Conservation (phyloP, 2,113 vertebrate genomes). For the Calyptommatus sinebrachiatus region DNA sequence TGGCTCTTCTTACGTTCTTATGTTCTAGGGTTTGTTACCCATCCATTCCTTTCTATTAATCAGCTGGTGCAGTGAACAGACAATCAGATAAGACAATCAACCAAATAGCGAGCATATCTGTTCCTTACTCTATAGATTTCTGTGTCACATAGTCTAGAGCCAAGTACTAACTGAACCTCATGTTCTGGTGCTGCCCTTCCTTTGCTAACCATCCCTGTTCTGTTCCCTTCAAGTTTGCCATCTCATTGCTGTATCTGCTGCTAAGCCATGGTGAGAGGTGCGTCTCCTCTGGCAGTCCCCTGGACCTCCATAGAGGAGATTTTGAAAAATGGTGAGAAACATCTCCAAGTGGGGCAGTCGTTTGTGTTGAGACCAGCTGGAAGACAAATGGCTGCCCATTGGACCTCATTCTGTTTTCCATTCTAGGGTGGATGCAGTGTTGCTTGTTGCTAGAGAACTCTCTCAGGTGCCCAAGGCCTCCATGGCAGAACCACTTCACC, state of each 20-base stretch:
- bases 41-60: too few relatives aligned
- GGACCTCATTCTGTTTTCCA: background rate
- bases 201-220: background rate
- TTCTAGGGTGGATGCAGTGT: constrained; percentile 84
- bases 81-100: too few relatives aligned
- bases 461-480: constrained; percentile 76
- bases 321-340: constrained; percentile 82
- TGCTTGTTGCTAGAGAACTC: constrained; percentile 86
- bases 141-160: too few relatives aligned
- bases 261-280: constrained; percentile 89
- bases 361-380: too few relatives aligned
- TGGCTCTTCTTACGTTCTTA: too few relatives aligned
- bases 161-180: background rate
- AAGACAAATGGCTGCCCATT: background rate
- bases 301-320: constrained; percentile 78
- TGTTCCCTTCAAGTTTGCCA: constrained; percentile 80
- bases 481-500: constrained; percentile 85
- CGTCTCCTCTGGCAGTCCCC: constrained; percentile 76
- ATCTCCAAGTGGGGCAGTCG: background rate
- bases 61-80: too few relatives aligned
- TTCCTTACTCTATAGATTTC: too few relatives aligned
- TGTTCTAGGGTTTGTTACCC: too few relatives aligned
- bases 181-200: background rate
- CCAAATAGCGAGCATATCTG: too few relatives aligned
- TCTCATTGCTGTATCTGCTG: constrained; percentile 90